Evolutionary conservation across 1,140 invertebrate genomes (phyloP).

Genomic region (Bombyx mandarina): DNA sequence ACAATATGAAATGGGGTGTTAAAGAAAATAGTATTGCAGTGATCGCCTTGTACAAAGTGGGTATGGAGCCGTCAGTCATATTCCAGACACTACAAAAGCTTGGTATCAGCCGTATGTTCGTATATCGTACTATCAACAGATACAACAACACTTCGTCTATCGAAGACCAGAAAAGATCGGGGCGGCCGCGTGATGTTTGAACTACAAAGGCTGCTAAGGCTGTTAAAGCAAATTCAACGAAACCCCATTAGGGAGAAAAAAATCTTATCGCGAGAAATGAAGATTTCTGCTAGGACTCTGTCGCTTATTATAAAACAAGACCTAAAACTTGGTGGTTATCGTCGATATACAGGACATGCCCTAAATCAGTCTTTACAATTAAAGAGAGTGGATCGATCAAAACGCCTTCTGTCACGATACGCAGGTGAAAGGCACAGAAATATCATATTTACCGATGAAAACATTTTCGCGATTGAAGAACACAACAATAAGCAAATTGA

Average conservation of each 20-base stretch:
- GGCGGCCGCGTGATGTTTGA: conserved; percentile 4
- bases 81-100: no score
- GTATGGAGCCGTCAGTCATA: not conserved
- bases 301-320: conserved; percentile 7
- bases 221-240: conserved; percentile 4
- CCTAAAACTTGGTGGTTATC: conserved; percentile 10
- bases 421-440: not conserved
- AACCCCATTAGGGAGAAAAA: conserved; percentile 11
- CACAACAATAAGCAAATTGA: conserved; percentile 6
- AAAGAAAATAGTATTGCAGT: no score
- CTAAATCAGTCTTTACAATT: conserved; percentile 8
- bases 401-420: no score
- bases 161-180: conserved; percentile 7
- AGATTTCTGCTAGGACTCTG: no score
- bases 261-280: conserved; percentile 1
- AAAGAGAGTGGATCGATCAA: no score
- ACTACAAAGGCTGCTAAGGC: conserved; percentile 3
- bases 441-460: conserved; percentile 9
- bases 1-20: no score
- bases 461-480: conserved; percentile 3
- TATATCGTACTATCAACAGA: no score
- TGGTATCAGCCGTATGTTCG: no score
- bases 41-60: not conserved
- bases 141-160: not conserved
- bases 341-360: conserved; percentile 6